These are phyloP conservation scores for Chamaedrilus cognettii DNA, from an alignment of 2,888 invertebrate genomes.

Conservation along the genomic window DNA sequence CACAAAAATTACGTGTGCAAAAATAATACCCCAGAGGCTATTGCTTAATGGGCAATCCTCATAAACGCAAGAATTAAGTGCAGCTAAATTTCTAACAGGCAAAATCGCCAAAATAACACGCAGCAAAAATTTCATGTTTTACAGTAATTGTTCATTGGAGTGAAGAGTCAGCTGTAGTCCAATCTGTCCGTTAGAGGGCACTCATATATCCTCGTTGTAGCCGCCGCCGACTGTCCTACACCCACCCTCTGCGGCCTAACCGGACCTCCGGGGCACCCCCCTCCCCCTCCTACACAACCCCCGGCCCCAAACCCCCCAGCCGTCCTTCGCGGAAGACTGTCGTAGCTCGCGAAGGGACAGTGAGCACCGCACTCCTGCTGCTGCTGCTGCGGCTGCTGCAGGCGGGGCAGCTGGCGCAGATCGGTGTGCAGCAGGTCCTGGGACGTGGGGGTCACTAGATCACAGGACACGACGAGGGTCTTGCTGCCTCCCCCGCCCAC, in stretches of 20 bases:
- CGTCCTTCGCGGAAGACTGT: slow-evolving; percentile 7
- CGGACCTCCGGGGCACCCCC: not conserved
- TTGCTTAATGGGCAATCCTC: no score
- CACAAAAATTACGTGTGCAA: no score
- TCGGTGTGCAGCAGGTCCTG: slow-evolving; percentile 6
- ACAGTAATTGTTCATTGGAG: no score
- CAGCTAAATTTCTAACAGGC: no score
- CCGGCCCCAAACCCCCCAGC: not conserved
- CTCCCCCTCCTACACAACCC: not conserved
- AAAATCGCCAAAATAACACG: no score
- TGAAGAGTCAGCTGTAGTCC: not conserved
- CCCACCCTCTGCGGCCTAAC: not conserved
- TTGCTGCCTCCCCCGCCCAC: not conserved
- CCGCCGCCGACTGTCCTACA: not conserved
- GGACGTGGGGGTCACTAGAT: slow-evolving; percentile 12
- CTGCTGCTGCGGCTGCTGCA: not conserved
- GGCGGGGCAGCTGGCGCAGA: not conserved
- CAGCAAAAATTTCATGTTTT: no score
- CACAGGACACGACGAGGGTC: slow-evolving; percentile 19
- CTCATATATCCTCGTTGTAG: not conserved
- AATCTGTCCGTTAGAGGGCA: not conserved
- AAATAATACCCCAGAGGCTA: no score
- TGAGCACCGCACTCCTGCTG: not conserved
- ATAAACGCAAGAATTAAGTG: no score
- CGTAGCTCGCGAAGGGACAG: slow-evolving; percentile 16